Conservation (phyloP, 2,888 invertebrate species). For the Cryptus viduatorius region DNA sequence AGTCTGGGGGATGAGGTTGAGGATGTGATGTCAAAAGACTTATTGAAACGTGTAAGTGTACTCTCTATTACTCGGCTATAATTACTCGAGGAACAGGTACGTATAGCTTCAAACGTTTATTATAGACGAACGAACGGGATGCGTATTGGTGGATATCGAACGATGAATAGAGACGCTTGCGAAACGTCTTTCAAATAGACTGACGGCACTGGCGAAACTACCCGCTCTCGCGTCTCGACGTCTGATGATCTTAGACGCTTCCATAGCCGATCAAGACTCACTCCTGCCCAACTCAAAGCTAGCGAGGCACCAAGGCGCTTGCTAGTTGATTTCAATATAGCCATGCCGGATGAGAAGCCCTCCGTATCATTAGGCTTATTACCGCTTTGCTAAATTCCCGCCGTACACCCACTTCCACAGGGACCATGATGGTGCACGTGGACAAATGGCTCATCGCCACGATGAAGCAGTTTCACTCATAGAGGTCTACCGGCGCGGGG, state of each 20-base stretch:
- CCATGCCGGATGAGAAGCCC: conserved; percentile 20
- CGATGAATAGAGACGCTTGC: conserved; percentile 1
- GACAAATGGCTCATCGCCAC: background rate
- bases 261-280: conserved; percentile 34
- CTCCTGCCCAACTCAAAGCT: conserved; percentile 56
- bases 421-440: background rate
- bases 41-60: conserved; percentile 15
- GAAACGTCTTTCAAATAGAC: conserved; percentile 66
- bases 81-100: conserved; percentile 28
- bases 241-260: conserved; percentile 10
- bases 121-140: conserved; percentile 16
- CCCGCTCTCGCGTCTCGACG: conserved; percentile 46
- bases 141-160: conserved; percentile 5
- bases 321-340: conserved; percentile 34
- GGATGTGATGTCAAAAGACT: conserved; percentile 24
- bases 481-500: background rate
- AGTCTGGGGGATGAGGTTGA: background rate
- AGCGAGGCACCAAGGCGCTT: background rate
- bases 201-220: conserved; percentile 71
- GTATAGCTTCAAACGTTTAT: background rate
- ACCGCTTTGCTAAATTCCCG: conserved; percentile 11
- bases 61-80: background rate
- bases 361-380: background rate
- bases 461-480: background rate
- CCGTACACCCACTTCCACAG: background rate